Evolutionary conservation across 2,113 vertebrate species (phyloP), one percentile per base, ranked within the genome.

Genomic region (Illadopsis cleaveri): DNA sequence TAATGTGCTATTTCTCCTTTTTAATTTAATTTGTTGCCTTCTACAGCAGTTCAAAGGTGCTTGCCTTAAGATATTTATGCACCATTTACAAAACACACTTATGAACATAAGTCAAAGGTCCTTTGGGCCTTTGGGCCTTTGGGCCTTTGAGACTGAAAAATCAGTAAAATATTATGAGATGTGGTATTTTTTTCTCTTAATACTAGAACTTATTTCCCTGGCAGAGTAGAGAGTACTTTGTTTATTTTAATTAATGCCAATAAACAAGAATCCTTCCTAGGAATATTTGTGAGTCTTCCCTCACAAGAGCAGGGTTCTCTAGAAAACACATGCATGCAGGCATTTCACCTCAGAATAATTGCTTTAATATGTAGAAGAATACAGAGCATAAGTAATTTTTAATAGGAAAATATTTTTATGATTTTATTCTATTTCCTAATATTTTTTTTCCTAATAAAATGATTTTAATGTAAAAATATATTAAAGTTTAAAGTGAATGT

Each of bases 401-500:
- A 81, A 21, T 64, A 92, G 68, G 60, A 81, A 91, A 82, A 82
- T 5, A 44, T 27, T 53, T 80, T 84, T 8, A 70, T 31, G n/a
- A 65, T 88, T 28, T 75, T 82, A 91, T 81, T 87, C 14, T 48
- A 53, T 45, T 96, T 94, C 65, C 57, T 88, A 80, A 92, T 86
- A n/a, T n/a, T n/a, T n/a, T n/a, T n/a, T n/a, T n/a, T n/a, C n/a
- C n/a, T n/a, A n/a, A n/a, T n/a, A n/a, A n/a, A n/a, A 95, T 84
- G 17, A 61, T 47, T 81, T 71, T 70, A 54, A 40, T 84, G 86
- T 33, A 19, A 84, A 96, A 95, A 65, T 37, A 25, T 84, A 96
- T 71, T 70, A 62, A 66, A 37, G 33, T 53, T 71, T 95, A 78
- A 93, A 97, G 68, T 86, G 58, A 89, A 91, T 66, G 33, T 27